Base-by-base conservation (phyloP, 2,797 vertebrate species). In the Valencia hispanica region DNA sequence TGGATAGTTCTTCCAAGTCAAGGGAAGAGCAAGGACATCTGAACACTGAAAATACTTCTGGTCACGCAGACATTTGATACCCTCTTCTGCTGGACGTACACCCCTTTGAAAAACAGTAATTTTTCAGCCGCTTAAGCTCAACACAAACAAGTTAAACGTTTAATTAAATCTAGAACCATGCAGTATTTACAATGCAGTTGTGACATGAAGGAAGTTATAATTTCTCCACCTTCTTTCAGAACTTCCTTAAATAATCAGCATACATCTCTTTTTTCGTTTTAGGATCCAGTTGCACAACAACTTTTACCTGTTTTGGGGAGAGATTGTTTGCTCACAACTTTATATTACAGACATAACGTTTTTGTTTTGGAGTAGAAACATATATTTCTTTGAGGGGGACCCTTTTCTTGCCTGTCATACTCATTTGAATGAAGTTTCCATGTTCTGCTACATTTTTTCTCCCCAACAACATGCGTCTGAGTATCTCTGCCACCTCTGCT, bases 211-310 rank as follows among this genome's bases (percentile, higher is more conserved):
- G 77, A 55, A 72, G 6, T 14, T 27, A 73, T 63, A 1, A 71
- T n/a, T 75, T 22, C 63, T 32, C 32, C 57, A 9, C 27, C 14
- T 61, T 61, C 78, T 82, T 84, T 79, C 12, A 74, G 72, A 41
- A 1, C 47, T 6, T 15, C 17, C 34, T 77, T 80, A 65, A 39
- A 65, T 73, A 39, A 45, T 34, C 27, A 61, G 41, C 66, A 57
- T 69, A 74, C 50, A 72, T 77, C 66, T 73, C 14, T n/a, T 78
- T 68, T 84, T 70, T 85, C 83, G 73, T 77, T 88, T 65, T 18
- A 50, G 43, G 77, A 88, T 93, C 72, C 34, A 73, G 77, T 89
- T 92, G 77, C 90, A 84, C 77, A 79, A 78, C 78, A 61, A 81
- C 74, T 32, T 78, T 73, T 74, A 36, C 74, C 68, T 27, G 32